Base-by-base conservation (phyloP, 2,888 invertebrate genomes). In the Rosalia funebris region DNA sequence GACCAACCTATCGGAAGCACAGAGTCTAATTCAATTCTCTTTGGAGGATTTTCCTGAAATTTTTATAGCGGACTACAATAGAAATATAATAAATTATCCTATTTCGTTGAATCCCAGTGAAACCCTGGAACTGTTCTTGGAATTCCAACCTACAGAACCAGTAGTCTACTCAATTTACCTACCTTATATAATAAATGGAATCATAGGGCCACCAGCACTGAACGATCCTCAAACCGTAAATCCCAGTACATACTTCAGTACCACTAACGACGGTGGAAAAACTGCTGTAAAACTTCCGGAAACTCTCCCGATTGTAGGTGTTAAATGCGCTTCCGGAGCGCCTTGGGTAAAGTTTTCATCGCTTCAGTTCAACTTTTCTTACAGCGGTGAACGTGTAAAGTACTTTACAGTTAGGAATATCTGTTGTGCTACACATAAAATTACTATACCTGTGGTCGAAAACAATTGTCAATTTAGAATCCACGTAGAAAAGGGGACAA, bases 161-260 rank as follows among this genome's bases (percentile, higher is more conserved):
- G 77, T 81, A 63, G 85, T 85, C 60, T 87, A 86, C 70, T 83
- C 84, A 50, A 85, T 88, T 75, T 85, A 81, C 66, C 78, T 88
- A 50, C 88, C 89, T 0, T 82, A 87, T 59, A 80, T 85, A 69
- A 78, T 88, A 12, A 89, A 89, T 69, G 82, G 82, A 52, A 74
- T 88, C 37, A 68, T 88, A 45, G 88, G 88, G 0, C 88, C 88
- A 4, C 83, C 85, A 2, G 67, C 78, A 65, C 45, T 74, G 59
- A 78, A 70, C 70, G 56, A 52, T 58, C 76, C 62, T 0, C 48
- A 32, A 1, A 65, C 55, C 7, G 37, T 71, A 10, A 45, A 68
- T 12, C 57, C 66, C 3, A 31, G 11, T 1, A 37, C 41, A 1
- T 71, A 69, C 39, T 57, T 70, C 7, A 54, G 25, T 7, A 2